phyloP scores from a whole-genome alignment of 92 coral and sea anemone species.

The Porites rus region DNA sequence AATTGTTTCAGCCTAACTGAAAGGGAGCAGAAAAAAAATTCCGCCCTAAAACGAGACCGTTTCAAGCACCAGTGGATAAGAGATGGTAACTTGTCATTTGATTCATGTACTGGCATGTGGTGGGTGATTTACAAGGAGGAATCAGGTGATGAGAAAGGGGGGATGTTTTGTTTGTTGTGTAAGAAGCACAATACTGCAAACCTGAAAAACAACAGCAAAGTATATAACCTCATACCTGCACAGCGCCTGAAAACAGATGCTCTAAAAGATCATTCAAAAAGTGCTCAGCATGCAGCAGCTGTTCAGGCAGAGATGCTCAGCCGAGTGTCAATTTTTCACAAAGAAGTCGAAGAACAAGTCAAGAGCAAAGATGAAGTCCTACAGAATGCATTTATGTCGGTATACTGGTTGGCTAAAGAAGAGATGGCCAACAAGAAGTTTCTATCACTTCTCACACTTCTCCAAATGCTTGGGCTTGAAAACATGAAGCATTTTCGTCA shows the following conservation, averaged over 20 bases:
- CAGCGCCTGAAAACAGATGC: constrained; percentile 48
- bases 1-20: constrained; percentile 45
- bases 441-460: constrained; percentile 49
- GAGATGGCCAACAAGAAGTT: no score
- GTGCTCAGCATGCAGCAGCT: constrained; percentile 55
- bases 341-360: constrained; percentile 40
- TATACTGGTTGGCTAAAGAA: constrained; percentile 38
- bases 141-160: constrained; percentile 45
- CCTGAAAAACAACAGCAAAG: constrained; percentile 38
- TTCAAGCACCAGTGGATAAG: constrained; percentile 46
- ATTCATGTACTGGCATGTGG: constrained; percentile 48
- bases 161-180: constrained; percentile 53
- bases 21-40: constrained; percentile 45
- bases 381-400: constrained; percentile 39
- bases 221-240: constrained; percentile 38
- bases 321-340: constrained; percentile 41
- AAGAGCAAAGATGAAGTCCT: constrained; percentile 50
- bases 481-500: constrained; percentile 47
- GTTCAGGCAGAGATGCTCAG: constrained; percentile 39
- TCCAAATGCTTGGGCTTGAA: constrained; percentile 45
- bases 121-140: constrained; percentile 47
- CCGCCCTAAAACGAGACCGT: constrained; percentile 47
- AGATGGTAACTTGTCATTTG: constrained; percentile 34
- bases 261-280: constrained; percentile 45
- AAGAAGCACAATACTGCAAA: constrained; percentile 53